Percentiles rank a stretch among this genome's conserved stretches.
Evolutionary conservation across 2,888 invertebrate genomes (phyloP).

Genomic region (Stenichneumon culpator): DNA sequence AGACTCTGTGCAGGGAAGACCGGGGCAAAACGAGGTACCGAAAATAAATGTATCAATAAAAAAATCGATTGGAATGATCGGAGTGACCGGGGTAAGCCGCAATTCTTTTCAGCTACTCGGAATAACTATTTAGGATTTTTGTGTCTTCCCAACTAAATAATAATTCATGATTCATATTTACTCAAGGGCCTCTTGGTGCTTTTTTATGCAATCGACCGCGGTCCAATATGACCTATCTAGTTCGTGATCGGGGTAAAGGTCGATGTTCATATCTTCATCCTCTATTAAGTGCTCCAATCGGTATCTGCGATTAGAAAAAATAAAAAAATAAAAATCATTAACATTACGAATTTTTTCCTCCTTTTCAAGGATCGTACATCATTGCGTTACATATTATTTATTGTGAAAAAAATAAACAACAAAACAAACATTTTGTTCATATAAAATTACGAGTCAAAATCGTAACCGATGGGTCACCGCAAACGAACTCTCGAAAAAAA

Average conservation of each 20-base stretch:
- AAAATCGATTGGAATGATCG: too few species aligned
- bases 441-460: too few species aligned
- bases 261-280: conserved; percentile 10
- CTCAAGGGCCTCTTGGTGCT: conserved; percentile 35
- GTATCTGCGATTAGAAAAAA: conserved; percentile 18
- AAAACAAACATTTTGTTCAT: too few species aligned
- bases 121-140: not conserved
- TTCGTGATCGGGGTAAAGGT: not conserved
- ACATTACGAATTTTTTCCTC: too few species aligned
- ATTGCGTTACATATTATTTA: too few species aligned
- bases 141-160: not conserved
- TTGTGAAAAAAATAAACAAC: too few species aligned
- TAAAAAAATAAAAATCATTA: not conserved
- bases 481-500: too few species aligned
- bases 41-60: not conserved
- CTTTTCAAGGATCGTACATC: too few species aligned
- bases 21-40: not conserved
- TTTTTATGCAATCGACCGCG: conserved; percentile 38
- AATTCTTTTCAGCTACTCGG: not conserved
- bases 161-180: conserved; percentile 3
- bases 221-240: conserved; percentile 22
- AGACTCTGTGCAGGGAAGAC: not conserved
- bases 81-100: not conserved
- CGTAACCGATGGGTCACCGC: too few species aligned
- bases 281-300: conserved; percentile 32